Evolutionary conservation across 2,888 invertebrate genomes (phyloP).

Genomic region (Meandrusa payeni): DNA sequence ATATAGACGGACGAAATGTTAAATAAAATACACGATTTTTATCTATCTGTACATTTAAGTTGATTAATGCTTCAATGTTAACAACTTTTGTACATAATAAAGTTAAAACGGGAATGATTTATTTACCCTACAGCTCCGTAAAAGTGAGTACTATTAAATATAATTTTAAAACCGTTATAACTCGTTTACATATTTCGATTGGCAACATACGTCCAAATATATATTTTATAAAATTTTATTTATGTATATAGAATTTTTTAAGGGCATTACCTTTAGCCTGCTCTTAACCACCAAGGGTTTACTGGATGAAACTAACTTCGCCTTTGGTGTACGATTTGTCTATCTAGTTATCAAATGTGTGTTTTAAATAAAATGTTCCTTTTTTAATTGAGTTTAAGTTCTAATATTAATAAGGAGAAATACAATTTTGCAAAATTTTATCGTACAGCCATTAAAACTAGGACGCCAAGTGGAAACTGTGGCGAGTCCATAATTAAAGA

Average conservation of each 20-base stretch:
- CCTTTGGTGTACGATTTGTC: too few species aligned
- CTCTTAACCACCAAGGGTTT: too few species aligned
- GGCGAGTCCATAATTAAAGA: constrained; percentile 26
- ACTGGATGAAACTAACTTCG: too few species aligned
- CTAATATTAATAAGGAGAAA: constrained; percentile 22
- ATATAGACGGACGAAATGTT: constrained; percentile 57
- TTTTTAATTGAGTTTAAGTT: constrained; percentile 5
- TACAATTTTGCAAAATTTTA: constrained; percentile 23
- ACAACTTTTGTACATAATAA: constrained; percentile 13
- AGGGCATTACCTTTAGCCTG: too few species aligned
- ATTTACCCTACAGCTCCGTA: constrained; percentile 4
- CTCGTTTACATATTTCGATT: too few species aligned
- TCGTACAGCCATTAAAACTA: constrained; percentile 25
- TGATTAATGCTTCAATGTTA: constrained; percentile 23
- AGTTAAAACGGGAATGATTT: constrained; percentile 11
- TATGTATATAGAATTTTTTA: too few species aligned
- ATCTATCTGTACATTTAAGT: constrained; percentile 21
- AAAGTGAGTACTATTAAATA: background rate
- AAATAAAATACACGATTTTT: constrained; percentile 36
- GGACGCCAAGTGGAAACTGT: constrained; percentile 27
- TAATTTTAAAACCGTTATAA: background rate
- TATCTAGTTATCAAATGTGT: too few species aligned
- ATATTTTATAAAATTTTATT: too few species aligned
- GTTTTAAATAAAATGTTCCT: background rate
- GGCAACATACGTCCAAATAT: too few species aligned